phyloP scores from a whole-genome alignment of 2,113 vertebrate species.

The Coptodon bakossiorum region DNA sequence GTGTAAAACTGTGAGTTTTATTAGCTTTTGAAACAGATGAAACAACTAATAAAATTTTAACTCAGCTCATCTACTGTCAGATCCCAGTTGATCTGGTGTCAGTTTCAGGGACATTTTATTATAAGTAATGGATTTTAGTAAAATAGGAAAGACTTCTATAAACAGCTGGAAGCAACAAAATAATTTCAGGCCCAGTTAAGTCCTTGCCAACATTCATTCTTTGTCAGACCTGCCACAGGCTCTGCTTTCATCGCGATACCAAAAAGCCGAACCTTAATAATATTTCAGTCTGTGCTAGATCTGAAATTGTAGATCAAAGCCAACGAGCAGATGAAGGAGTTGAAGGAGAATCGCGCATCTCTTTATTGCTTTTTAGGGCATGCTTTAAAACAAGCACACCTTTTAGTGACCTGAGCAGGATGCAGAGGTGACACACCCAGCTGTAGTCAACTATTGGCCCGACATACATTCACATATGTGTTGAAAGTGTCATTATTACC shows the following conservation, averaged over 20 bases:
- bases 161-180: neutral
- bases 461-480: neutral
- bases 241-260: neutral
- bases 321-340: neutral
- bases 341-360: neutral
- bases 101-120: neutral
- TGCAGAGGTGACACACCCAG: neutral
- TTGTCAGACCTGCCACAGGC: neutral
- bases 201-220: neutral
- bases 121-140: neutral
- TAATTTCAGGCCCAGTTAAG: neutral
- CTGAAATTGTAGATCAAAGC: neutral
- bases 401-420: neutral
- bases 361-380: neutral
- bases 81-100: neutral
- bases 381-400: neutral
- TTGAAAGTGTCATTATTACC: neutral
- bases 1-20: neutral
- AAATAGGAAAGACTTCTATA: neutral
- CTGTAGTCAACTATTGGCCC: neutral
- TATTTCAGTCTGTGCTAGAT: neutral
- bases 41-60: neutral
- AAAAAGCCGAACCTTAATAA: neutral
- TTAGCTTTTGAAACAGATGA: neutral
- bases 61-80: neutral